Conservation (phyloP, 2,797 vertebrate species). For the Gallinago stenura region DNA sequence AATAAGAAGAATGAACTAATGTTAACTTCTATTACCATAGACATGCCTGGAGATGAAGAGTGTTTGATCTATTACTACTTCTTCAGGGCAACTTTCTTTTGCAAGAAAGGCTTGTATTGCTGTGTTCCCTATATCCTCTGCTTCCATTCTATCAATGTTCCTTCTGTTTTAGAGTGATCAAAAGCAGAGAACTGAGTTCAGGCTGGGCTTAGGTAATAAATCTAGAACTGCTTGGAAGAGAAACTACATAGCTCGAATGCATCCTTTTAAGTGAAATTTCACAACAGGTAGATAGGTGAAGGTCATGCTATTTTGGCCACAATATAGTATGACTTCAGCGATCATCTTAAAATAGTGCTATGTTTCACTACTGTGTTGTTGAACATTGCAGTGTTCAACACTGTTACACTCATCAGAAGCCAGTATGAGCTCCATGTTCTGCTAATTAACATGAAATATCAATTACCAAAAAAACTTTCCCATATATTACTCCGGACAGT, state of each 20-base stretch:
- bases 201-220: slow-evolving; percentile 8
- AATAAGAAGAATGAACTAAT: slow-evolving; percentile 51
- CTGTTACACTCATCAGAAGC: background rate
- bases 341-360: background rate
- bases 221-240: slow-evolving; percentile 15
- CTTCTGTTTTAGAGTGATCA: slow-evolving; percentile 64
- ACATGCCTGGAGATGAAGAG: slow-evolving; percentile 40
- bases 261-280: slow-evolving; percentile 39
- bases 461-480: background rate
- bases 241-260: slow-evolving; percentile 1
- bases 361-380: background rate
- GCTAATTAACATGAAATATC: background rate
- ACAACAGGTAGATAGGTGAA: slow-evolving; percentile 15
- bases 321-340: background rate
- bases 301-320: background rate
- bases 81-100: slow-evolving; percentile 55
- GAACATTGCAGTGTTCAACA: background rate
- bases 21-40: slow-evolving; percentile 56
- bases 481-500: background rate
- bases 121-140: background rate
- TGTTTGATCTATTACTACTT: slow-evolving; percentile 47
- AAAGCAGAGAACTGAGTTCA: slow-evolving; percentile 44
- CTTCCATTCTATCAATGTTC: slow-evolving; percentile 54
- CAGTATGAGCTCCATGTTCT: background rate
- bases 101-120: slow-evolving; percentile 17